These are phyloP conservation scores for Eupithecia subfuscata DNA, from an alignment of 2,888 invertebrate genomes.

Conservation along the genomic window DNA sequence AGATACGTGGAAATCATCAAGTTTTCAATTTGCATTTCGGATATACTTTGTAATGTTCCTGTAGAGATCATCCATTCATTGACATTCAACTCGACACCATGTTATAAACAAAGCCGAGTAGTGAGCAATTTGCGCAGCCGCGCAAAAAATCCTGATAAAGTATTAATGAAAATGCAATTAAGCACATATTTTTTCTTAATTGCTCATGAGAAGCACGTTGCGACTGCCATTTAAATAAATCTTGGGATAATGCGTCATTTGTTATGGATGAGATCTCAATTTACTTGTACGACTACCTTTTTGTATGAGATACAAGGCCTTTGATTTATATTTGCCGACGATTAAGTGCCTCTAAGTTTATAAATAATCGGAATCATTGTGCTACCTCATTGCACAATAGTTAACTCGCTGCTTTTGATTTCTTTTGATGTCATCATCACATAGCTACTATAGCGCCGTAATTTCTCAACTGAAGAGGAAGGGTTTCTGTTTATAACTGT, in stretches of 20 bases:
- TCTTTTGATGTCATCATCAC: not conserved
- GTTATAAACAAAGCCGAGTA: conserved; percentile 49
- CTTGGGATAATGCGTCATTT: conserved; percentile 57
- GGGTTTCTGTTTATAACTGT: not conserved
- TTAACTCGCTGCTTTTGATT: not conserved
- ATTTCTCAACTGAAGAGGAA: not conserved
- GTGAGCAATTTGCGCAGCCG: conserved; percentile 47
- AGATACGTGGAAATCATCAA: not conserved
- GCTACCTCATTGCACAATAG: conserved; percentile 1
- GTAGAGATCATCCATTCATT: conserved; percentile 14
- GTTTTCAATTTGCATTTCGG: not conserved
- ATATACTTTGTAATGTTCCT: not conserved
- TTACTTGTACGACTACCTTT: conserved; percentile 51
- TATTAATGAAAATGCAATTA: conserved; percentile 65
- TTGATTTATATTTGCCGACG: conserved; percentile 35
- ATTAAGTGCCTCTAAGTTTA: not conserved
- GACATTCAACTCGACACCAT: conserved; percentile 29
- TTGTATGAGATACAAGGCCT: conserved; percentile 45
- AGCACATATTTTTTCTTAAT: conserved; percentile 56
- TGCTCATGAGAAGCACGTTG: conserved; percentile 49
- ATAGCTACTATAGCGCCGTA: not conserved
- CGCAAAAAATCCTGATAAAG: conserved; percentile 50
- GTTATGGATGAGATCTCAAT: conserved; percentile 58
- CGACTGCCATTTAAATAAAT: conserved; percentile 61
- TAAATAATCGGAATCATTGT: conserved; percentile 5